These are phyloP conservation scores for Belgica antarctica DNA, from an alignment of 2,888 invertebrate species.

Conservation along the genomic window DNA sequence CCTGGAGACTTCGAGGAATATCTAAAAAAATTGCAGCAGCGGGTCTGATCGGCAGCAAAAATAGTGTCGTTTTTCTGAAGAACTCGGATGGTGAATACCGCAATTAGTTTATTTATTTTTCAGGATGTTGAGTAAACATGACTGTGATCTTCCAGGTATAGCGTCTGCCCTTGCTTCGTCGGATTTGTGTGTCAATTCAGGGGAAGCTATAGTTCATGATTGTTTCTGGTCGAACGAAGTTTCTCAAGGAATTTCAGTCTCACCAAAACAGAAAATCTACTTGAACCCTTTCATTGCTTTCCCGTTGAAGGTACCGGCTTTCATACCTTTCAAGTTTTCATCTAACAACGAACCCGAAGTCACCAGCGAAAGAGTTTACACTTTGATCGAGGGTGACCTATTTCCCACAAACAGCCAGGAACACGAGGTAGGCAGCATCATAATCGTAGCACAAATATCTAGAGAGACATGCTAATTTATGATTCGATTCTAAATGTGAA, in stretches of 20 bases:
- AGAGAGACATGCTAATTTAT: slow-evolving; percentile 20
- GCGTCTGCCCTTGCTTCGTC: slow-evolving; percentile 52
- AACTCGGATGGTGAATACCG: slow-evolving; percentile 14
- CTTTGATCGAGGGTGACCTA: slow-evolving; percentile 53
- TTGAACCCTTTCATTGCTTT: slow-evolving; percentile 58
- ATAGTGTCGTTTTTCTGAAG: slow-evolving; percentile 56
- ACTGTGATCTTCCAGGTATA: slow-evolving; percentile 48
- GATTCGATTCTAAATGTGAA: not conserved
- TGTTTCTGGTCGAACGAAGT: slow-evolving; percentile 53
- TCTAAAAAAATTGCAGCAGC: slow-evolving; percentile 62
- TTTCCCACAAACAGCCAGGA: not conserved
- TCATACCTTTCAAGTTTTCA: slow-evolving; percentile 19
- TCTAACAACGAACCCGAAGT: slow-evolving; percentile 46
- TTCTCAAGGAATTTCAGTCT: slow-evolving; percentile 53
- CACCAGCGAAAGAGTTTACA: too few species aligned
- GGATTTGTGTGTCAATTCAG: slow-evolving; percentile 52
- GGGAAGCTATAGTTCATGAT: slow-evolving; percentile 53
- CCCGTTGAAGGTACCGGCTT: slow-evolving; percentile 48
- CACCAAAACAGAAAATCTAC: slow-evolving; percentile 55
- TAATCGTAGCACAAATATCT: too few species aligned
- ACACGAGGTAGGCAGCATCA: not conserved
- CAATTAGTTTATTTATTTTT: slow-evolving; percentile 30
- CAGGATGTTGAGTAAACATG: slow-evolving; percentile 22
- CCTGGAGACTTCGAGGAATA: slow-evolving; percentile 72
- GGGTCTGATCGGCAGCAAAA: slow-evolving; percentile 11